A percentile compares a stretch with the other conserved stretches of the same genome.
Conservation (phyloP, 2,797 vertebrate species). For the Tadarida brasiliensis region DNA sequence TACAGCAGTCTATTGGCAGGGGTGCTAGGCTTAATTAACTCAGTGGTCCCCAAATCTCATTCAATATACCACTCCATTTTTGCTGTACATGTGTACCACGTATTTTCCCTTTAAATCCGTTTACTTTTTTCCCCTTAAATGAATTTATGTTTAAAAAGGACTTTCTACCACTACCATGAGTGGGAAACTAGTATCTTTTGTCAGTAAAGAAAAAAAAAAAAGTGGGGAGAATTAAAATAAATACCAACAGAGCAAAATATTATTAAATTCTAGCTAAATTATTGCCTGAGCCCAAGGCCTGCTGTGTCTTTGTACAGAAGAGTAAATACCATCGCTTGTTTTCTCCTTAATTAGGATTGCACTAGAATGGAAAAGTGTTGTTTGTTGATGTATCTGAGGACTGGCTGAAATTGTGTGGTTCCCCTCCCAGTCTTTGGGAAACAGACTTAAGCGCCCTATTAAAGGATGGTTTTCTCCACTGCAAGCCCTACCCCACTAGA, state of each 20-base stretch:
- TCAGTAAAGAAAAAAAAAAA: neutral
- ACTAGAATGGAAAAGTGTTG: neutral
- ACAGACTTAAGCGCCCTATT: neutral
- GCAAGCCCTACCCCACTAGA: neutral
- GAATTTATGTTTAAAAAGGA: neutral
- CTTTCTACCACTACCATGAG: neutral
- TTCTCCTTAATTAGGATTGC: neutral
- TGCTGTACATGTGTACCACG: neutral
- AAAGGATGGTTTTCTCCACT: neutral
- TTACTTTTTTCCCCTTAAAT: neutral
- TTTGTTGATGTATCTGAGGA: neutral
- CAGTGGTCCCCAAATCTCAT: neutral
- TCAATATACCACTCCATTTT: neutral
- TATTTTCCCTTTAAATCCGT: neutral
- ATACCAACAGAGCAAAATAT: neutral
- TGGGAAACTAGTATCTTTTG: neutral
- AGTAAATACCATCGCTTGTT: neutral
- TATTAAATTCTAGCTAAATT: neutral
- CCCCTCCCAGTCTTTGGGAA: neutral
- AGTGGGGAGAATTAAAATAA: neutral
- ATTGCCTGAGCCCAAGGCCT: neutral
- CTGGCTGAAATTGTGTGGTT: neutral
- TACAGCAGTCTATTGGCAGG: neutral
- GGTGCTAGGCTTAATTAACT: neutral
- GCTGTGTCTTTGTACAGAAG: neutral